Evolutionary conservation across 2,797 vertebrate species (phyloP).

Genomic region (Silurus aristotelis): DNA sequence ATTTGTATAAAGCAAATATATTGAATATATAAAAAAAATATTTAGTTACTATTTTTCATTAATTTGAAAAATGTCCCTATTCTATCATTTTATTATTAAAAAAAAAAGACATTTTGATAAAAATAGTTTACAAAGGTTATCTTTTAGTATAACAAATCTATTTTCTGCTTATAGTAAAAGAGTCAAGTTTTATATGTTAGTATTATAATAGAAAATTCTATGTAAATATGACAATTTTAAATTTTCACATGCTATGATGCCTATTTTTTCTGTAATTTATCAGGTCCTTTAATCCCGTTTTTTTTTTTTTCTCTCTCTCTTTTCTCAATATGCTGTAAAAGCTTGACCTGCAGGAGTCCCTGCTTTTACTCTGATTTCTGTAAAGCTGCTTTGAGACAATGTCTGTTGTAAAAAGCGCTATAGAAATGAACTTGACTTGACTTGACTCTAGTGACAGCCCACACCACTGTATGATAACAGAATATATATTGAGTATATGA

Average conservation of each 20-base stretch:
- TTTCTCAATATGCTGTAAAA: not conserved
- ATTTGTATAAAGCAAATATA: not conserved
- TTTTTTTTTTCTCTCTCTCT: not conserved
- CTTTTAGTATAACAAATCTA: not conserved
- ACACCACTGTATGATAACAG: not conserved
- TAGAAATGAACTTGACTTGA: too few species aligned
- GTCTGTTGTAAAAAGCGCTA: too few species aligned
- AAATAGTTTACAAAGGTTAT: not conserved
- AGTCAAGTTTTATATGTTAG: not conserved
- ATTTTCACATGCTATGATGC: not conserved
- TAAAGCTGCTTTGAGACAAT: too few species aligned
- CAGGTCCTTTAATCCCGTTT: not conserved
- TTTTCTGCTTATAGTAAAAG: not conserved
- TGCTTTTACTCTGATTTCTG: too few species aligned
- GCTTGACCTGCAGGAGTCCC: not conserved
- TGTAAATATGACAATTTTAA: not conserved
- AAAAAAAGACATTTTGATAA: too few species aligned
- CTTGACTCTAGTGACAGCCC: not conserved
- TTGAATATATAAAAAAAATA: not conserved
- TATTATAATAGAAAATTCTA: not conserved
- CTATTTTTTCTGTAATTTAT: not conserved
- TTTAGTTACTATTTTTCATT: not conserved
- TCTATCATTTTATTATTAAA: too few species aligned
- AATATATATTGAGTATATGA: too few species aligned
- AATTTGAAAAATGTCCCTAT: not conserved